Evolutionary conservation across 2,113 vertebrate genomes (phyloP).

Genomic region (Callopanchax toddi): DNA sequence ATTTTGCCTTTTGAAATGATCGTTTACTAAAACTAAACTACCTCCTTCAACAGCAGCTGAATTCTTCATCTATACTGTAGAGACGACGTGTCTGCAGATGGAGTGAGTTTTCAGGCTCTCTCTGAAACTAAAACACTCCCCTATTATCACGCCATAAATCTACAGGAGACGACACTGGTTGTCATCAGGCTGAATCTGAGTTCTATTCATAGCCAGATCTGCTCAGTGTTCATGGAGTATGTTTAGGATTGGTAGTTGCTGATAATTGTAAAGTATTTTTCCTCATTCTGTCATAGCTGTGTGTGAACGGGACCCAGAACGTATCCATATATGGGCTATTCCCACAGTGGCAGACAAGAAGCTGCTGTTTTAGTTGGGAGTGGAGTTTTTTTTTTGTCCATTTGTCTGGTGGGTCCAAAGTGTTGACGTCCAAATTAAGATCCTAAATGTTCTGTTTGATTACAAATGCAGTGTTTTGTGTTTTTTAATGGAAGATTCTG

Average conservation of each 20-base stretch:
- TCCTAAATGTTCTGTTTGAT: too few relatives aligned
- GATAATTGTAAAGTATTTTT: too few relatives aligned
- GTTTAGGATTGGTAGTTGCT: neutral
- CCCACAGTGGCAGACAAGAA: slow-evolving; percentile 42
- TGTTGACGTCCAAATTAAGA: too few relatives aligned
- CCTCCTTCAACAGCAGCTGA: too few relatives aligned
- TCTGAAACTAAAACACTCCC: too few relatives aligned
- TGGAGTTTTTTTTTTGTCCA: slow-evolving; percentile 40
- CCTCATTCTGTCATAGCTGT: neutral
- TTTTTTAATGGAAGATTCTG: too few relatives aligned
- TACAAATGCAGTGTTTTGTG: too few relatives aligned
- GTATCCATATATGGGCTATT: slow-evolving; percentile 62
- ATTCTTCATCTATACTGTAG: too few relatives aligned
- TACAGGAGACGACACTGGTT: neutral
- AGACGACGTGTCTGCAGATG: too few relatives aligned
- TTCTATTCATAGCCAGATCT: neutral
- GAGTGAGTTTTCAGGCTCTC: too few relatives aligned
- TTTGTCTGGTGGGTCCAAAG: neutral
- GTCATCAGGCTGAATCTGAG: neutral
- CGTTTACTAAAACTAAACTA: too few relatives aligned
- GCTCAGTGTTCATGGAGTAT: neutral
- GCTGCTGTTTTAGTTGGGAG: slow-evolving; percentile 30
- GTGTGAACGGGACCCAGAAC: slow-evolving; percentile 12
- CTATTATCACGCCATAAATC: slow-evolving; percentile 10
- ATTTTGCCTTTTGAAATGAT: too few relatives aligned